Conservation (phyloP, 2,888 invertebrate species). For the Nomada fabriciana region DNA sequence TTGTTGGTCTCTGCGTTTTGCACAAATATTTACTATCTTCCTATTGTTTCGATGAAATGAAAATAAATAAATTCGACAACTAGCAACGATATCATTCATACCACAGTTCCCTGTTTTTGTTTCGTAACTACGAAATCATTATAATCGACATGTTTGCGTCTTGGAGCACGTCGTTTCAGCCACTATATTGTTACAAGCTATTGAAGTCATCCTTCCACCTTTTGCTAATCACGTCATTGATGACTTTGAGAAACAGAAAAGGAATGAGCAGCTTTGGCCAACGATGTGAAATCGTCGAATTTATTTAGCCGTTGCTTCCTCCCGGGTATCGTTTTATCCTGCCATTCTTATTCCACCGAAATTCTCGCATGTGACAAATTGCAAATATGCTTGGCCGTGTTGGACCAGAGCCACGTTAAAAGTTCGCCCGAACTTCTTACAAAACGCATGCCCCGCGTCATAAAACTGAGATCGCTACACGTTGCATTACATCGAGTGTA, state of each 20-base stretch:
- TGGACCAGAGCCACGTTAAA: slow-evolving; percentile 14
- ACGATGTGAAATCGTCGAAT: neutral
- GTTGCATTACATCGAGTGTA: neutral
- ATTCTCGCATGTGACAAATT: slow-evolving; percentile 8
- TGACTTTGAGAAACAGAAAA: neutral
- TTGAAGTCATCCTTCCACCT: neutral
- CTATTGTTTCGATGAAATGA: neutral
- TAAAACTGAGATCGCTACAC: neutral
- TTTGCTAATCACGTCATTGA: neutral
- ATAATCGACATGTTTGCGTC: slow-evolving; percentile 9
- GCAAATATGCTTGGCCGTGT: slow-evolving; percentile 18
- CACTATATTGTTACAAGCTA: neutral
- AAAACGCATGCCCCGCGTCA: slow-evolving; percentile 1
- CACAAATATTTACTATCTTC: neutral
- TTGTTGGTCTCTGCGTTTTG: no score
- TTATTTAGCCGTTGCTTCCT: neutral
- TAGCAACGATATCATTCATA: neutral
- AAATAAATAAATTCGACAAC: neutral
- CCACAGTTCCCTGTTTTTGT: neutral
- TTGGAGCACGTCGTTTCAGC: neutral
- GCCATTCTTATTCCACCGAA: slow-evolving; percentile 10
- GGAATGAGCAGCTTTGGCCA: neutral
- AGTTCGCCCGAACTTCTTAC: neutral
- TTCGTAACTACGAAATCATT: slow-evolving; percentile 9
- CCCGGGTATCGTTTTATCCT: neutral